Percentiles rank a stretch among this genome's conserved stretches.
Evolutionary conservation across 2,888 invertebrate genomes (phyloP).

Genomic region (Cataglyphis rosenhaueri): DNA sequence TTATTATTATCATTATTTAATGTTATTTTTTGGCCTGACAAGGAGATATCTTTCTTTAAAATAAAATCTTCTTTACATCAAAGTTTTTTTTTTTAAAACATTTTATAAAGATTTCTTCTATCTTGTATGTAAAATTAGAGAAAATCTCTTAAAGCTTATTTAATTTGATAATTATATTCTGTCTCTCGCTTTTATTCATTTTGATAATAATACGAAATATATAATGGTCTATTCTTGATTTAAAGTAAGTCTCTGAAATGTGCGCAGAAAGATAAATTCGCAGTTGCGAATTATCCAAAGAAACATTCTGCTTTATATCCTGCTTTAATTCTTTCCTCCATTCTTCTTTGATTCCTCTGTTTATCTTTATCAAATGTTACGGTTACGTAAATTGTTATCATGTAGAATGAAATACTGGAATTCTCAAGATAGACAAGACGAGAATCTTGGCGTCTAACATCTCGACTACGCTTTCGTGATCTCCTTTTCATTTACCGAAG

Average conservation of each 20-base stretch:
- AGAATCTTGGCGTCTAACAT: constrained; percentile 59
- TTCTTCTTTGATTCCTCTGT: neutral
- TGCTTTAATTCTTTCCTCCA: neutral
- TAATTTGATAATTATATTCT: neutral
- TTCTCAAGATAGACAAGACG: constrained; percentile 68
- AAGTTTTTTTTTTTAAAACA: neutral
- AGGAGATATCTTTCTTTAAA: constrained; percentile 1
- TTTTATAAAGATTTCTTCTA: neutral
- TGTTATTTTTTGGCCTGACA: neutral
- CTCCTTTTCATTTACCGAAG: constrained; percentile 64
- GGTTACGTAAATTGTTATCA: constrained; percentile 58
- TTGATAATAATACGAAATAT: constrained; percentile 19
- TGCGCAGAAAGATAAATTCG: neutral
- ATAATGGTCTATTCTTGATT: neutral
- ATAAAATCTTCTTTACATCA: neutral
- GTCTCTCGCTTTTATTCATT: neutral
- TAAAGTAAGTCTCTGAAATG: neutral
- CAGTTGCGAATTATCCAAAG: neutral
- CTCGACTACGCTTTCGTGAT: constrained; percentile 44
- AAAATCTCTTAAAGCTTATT: neutral
- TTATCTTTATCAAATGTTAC: constrained; percentile 23
- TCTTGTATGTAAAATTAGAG: neutral
- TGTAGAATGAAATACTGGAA: constrained; percentile 54
- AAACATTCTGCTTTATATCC: neutral
- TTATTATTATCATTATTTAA: neutral